Percentiles rank a stretch among this genome's conserved stretches.
Evolutionary conservation across 1,140 invertebrate species (phyloP).

Genomic region (Heliconius congener): DNA sequence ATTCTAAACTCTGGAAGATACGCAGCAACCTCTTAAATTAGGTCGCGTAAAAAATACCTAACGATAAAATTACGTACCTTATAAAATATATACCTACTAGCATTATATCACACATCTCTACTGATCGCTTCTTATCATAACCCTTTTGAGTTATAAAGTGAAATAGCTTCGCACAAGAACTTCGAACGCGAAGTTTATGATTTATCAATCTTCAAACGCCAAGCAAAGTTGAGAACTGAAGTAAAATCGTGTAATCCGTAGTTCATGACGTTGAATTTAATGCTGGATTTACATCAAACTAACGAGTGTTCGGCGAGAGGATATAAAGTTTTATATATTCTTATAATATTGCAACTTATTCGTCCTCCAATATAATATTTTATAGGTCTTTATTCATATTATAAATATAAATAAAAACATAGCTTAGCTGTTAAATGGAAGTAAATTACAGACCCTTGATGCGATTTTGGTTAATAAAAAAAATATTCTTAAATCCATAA

Average conservation of each 20-base stretch:
- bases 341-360: background rate
- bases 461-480: too few relatives aligned
- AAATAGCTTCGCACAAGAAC: constrained; percentile 9
- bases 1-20: too few relatives aligned
- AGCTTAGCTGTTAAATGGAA: too few relatives aligned
- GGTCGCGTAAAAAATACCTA: too few relatives aligned
- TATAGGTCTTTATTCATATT: too few relatives aligned
- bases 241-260: constrained; percentile 8
- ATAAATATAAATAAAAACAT: too few relatives aligned
- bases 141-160: constrained; percentile 8
- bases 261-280: constrained; percentile 14
- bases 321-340: constrained; percentile 6
- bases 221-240: constrained; percentile 12
- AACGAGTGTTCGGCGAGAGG: constrained; percentile 1
- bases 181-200: constrained; percentile 3
- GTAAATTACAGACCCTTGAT: too few relatives aligned
- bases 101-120: background rate
- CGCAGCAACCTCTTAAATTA: background rate
- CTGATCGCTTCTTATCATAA: constrained; percentile 4
- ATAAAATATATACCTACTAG: background rate
- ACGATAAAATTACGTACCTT: background rate
- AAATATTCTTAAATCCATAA: too few relatives aligned
- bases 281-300: constrained; percentile 9
- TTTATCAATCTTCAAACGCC: constrained; percentile 13
- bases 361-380: background rate